Evolutionary conservation across 2,797 vertebrate genomes (phyloP), one percentile per base, ranked within the genome.

Genomic region (Psittacula derbiana): DNA sequence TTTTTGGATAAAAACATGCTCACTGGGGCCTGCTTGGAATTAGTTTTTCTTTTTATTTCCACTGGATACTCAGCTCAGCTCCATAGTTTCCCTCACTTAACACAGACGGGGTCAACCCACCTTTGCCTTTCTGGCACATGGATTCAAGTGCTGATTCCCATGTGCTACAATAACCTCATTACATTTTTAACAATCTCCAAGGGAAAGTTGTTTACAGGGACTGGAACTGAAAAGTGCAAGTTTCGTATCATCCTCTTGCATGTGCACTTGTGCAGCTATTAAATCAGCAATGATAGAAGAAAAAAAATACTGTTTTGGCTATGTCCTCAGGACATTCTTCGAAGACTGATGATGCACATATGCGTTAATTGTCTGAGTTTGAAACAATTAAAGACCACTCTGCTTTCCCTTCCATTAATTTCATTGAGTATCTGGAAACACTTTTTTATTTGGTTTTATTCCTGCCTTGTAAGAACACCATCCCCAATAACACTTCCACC

Each of bases 31-130:
- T 93, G 78, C 85, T 96, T 95, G 95, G 94, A 97, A 97, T 97
- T 93, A 97, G 90, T 82, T 97, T 95, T 95, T 95, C 91, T 91
- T 97, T 97, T 97, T 91, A 94, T 96, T 97, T 83, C 80, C 78
- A 88, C 92, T 94, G 69, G 93, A 87, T 71, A 73, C 72, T 96
- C 75, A 19, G 90, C 84, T 90, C 40, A 23, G 43, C 58, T 92
- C 96, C 93, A 92, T 55, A 53, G 47, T 80, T 82, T 80, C 82
- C 89, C 71, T 91, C 86, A 79, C 60, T 93, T 90, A 86, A 93
- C 80, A 92, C 71, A 82, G 92, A 87, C 23, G 1, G 36, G 92
- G 94, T 97, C 95, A 95, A 40, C 69, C 57, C 70, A 96, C 96
- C 95, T 96, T 97, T 95, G 95, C 96, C 93, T 96, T 95, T 81